A percentile compares a stretch with the other conserved stretches of the same genome.
Conservation (phyloP, 2,113 vertebrate species). For the Scalopus aquaticus region DNA sequence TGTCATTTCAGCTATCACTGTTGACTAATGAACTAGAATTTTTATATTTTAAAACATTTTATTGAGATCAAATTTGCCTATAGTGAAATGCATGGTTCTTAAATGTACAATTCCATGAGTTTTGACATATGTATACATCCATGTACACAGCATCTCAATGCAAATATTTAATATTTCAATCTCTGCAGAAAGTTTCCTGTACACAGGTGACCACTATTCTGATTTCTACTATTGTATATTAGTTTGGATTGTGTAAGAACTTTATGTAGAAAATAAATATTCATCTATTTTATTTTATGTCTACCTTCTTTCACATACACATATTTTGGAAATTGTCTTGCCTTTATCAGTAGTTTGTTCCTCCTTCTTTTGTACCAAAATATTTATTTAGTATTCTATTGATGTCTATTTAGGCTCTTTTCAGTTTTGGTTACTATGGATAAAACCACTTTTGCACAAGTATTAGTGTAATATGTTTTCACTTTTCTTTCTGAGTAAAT, state of each 20-base stretch:
- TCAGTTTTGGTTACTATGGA: background rate
- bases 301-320: background rate
- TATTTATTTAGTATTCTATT: background rate
- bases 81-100: background rate
- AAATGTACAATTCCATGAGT: background rate
- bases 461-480: background rate
- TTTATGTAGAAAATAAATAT: background rate
- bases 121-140: background rate
- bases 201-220: background rate
- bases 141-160: background rate
- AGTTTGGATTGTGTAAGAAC: background rate
- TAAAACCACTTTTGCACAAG: background rate
- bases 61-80: constrained; percentile 1
- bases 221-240: background rate
- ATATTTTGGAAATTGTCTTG: background rate
- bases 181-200: background rate
- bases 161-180: background rate
- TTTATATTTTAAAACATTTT: constrained; percentile 39
- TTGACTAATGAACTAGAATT: background rate
- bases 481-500: background rate
- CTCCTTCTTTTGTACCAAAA: background rate
- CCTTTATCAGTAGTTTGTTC: background rate
- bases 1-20: background rate
- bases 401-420: background rate
- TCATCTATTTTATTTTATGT: background rate